Evolutionary conservation across 2,113 vertebrate genomes (phyloP), one percentile per base, ranked within the genome.

Genomic region (Mola mola): DNA sequence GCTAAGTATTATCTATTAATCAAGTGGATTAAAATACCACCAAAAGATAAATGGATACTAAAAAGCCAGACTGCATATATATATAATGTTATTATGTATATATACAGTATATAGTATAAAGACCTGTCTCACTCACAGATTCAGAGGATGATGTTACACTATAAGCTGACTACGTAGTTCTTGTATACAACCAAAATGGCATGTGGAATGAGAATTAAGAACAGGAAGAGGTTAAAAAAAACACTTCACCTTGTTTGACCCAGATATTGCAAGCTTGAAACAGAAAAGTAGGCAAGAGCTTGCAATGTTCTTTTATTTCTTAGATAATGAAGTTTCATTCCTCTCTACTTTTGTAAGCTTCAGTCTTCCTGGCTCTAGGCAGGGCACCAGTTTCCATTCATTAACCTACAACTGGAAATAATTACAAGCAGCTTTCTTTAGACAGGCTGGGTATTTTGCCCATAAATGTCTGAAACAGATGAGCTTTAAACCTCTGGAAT

Each of bases 371-470:
- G 58, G 72, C 67, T 72, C 22, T 15, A 59, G 57, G 72, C 51
- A 55, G 64, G 66, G 50, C 56, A 83, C 61, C 31, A 72, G 67
- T 88, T 89, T 87, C 86, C 84, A 88, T 71, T 83, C 68, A 81
- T 84, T 86, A 80, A 77, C 63, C 76, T 78, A 85, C 78, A 81
- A 87, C 74, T 85, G 88, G 84, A 88, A 88, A 84, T 77, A 74
- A 88, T 87, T 87, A 86, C 51, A 19, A 4, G 0, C 41, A 28
- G 4, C 25, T 51, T 75, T 51, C 42, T 44, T 24, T 9, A 72
- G 34, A 24, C 46, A 44, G 51, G 46, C 31, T 1, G 65, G 59
- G 31, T 36, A 33, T 70, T 72, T 59, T 43, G 49, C 67, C n/a
- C 17, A 49, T 59, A 53, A 42, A 65, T 2, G 12, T 55, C 57